phyloP scores from a whole-genome alignment of 2,888 invertebrate genomes.

The Cantharis rufa region DNA sequence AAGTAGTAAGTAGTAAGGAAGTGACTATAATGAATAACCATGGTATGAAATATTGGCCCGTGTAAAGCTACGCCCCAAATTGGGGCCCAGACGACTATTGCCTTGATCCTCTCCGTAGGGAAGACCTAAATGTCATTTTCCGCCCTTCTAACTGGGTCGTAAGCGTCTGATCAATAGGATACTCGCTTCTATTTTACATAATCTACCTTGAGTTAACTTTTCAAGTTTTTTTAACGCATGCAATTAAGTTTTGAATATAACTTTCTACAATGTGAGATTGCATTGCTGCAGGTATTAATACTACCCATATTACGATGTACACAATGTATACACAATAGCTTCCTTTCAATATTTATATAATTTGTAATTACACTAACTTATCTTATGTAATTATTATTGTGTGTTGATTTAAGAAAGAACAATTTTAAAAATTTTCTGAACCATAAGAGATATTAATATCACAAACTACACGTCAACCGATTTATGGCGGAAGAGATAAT shows the following conservation, averaged over 20 bases:
- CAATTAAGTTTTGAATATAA: neutral
- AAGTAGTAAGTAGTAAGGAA: neutral
- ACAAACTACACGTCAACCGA: neutral
- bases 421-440: neutral
- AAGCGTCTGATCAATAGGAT: slow-evolving; percentile 40
- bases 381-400: neutral
- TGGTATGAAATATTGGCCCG: slow-evolving; percentile 43
- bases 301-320: no score
- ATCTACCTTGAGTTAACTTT: slow-evolving; percentile 5
- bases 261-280: neutral
- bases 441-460: neutral
- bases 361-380: neutral
- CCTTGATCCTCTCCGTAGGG: slow-evolving; percentile 41
- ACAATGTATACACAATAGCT: neutral
- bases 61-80: slow-evolving; percentile 40
- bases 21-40: slow-evolving; percentile 45
- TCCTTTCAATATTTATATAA: neutral
- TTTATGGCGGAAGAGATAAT: neutral
- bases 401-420: neutral
- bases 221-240: neutral
- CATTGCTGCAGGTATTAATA: neutral
- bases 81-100: slow-evolving; percentile 33
- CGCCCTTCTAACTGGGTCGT: slow-evolving; percentile 38
- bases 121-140: slow-evolving; percentile 41
- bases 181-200: slow-evolving; percentile 30